Evolutionary conservation across 2,797 vertebrate genomes (phyloP), one percentile per base, ranked within the genome.

Genomic region (Philypnodon macrostomus): DNA sequence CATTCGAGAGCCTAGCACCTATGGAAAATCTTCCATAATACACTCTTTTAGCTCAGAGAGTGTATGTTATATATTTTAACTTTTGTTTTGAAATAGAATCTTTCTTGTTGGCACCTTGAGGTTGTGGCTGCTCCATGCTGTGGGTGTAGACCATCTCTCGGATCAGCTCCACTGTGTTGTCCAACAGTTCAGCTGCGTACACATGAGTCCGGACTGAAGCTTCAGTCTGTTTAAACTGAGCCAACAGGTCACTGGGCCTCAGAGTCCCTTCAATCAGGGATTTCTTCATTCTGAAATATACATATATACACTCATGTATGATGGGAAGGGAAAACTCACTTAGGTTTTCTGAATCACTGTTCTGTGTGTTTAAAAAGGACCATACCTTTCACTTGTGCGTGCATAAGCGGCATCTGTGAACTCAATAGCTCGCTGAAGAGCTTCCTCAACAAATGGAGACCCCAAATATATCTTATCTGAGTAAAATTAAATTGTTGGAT

Each of bases 81-180:
- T 23, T 23, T 23, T 23, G 6, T 6, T 6, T 23, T 23, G 21
- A 23, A 23, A 23, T 23, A 23, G 21, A 23, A 23, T 3, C 3
- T 23, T 23, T 16, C 3, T 14, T 52, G 42, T 34, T 11, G 1
- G n/a, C 86, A 91, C 91, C 89, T 4, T 77, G 75, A 34, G 75
- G 63, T 38, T 54, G 65, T 16, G 84, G 77, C 62, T 82, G 77
- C 42, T 51, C 66, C 89, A 90, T 89, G 1, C 74, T 80, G 77
- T 87, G 79, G 0, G 88, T 91, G 82, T 92, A 92, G 52, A 91
- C 90, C 90, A 92, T 90, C 81, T 92, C 87, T 58, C 89, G 73
- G 70, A 92, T 90, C 70, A 92, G 79, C 63, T 91, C 90, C 67
- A 92, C 88, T 0, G 90, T 89, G 70, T 89, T 91, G 59, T 91